A percentile compares a stretch with the other conserved stretches of the same genome.
These are phyloP conservation scores for Caretta caretta DNA, from an alignment of 2,113 vertebrate genomes.

Conservation along the genomic window DNA sequence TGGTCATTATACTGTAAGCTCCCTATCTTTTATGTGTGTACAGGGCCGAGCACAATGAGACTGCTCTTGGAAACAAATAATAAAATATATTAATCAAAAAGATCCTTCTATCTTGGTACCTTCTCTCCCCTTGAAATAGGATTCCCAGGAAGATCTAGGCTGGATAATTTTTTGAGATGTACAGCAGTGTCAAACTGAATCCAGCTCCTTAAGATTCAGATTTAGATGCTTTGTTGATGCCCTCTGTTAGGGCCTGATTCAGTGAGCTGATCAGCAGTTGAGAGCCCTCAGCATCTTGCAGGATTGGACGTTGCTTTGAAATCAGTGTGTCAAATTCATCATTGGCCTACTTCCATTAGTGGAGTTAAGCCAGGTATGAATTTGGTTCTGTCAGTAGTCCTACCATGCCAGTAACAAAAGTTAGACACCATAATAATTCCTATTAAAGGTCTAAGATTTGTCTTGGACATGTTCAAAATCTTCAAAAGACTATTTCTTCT, in stretches of 20 bases:
- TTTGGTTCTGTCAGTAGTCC: slow-evolving; percentile 14
- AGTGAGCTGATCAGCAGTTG: neutral
- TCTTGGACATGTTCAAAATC: slow-evolving; percentile 12
- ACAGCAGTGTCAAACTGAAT: slow-evolving; percentile 5
- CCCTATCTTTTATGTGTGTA: neutral
- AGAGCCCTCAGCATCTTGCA: neutral
- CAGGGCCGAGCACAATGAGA: neutral
- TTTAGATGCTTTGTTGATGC: slow-evolving; percentile 17
- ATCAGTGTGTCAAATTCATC: slow-evolving; percentile 7
- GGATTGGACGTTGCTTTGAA: slow-evolving; percentile 9
- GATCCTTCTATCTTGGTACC: too few relatives aligned
- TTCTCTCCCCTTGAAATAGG: neutral
- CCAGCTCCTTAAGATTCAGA: slow-evolving; percentile 17
- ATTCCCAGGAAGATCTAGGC: neutral
- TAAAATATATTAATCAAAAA: neutral
- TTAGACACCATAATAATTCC: slow-evolving; percentile 12
- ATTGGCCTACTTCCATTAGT: slow-evolving; percentile 42
- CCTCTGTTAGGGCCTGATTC: neutral
- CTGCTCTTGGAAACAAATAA: neutral
- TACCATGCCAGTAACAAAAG: slow-evolving; percentile 27
- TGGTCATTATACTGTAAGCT: neutral
- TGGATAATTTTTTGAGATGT: neutral
- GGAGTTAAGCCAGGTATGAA: slow-evolving; percentile 7
- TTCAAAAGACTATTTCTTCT: slow-evolving; percentile 22
- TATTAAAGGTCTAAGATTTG: slow-evolving; percentile 46